phyloP scores from a whole-genome alignment of 1,140 invertebrate species.

The Monochamus saltuarius region DNA sequence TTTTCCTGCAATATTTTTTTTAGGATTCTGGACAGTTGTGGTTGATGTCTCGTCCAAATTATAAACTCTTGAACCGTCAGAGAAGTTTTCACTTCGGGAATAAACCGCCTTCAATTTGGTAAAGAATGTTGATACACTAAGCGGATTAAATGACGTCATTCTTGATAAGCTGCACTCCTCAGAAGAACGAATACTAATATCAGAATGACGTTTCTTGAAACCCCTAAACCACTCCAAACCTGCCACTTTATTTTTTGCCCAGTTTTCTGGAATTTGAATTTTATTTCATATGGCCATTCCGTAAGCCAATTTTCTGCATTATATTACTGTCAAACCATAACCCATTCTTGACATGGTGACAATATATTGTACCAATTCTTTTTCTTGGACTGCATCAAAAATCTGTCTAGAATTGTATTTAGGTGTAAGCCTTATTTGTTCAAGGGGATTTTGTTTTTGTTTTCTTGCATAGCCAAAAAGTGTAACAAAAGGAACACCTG shows the following conservation, averaged over 20 bases:
- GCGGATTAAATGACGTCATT: slow-evolving; percentile 2
- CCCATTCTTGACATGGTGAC: neutral
- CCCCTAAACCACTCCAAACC: neutral
- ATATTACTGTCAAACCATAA: neutral
- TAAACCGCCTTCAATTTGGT: neutral
- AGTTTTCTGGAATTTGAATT: neutral
- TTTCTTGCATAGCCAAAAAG: slow-evolving; percentile 5
- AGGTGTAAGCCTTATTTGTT: neutral
- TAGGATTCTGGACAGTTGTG: slow-evolving; percentile 45
- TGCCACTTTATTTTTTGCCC: slow-evolving; percentile 1
- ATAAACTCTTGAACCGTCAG: slow-evolving; percentile 5
- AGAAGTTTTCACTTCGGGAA: neutral
- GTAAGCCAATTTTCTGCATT: slow-evolving; percentile 5
- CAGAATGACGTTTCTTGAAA: too few relatives aligned
- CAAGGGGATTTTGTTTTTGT: slow-evolving; percentile 4
- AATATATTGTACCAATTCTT: neutral
- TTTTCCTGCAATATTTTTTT: slow-evolving; percentile 49
- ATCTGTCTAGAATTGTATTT: slow-evolving; percentile 1
- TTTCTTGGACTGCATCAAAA: neutral
- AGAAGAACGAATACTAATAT: too few relatives aligned
- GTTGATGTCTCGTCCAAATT: slow-evolving; percentile 53
- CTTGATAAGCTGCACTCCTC: too few relatives aligned
- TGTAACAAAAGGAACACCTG: neutral
- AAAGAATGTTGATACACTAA: neutral
- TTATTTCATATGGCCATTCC: neutral